Base-by-base conservation (phyloP, 1,140 invertebrate species). In the Lasioglossum albipes region DNA sequence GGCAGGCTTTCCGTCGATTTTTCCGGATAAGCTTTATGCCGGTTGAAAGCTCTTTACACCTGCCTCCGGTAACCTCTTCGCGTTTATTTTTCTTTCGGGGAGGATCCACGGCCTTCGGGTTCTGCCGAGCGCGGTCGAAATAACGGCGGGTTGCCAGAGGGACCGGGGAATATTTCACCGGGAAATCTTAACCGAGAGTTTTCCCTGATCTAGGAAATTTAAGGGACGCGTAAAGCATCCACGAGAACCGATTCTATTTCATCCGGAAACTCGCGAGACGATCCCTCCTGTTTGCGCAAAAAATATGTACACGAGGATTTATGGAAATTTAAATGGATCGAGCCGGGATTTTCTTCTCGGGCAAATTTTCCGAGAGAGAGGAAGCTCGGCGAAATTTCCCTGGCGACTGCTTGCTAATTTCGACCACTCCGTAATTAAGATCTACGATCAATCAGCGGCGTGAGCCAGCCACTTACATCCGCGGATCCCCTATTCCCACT, bases 1-100 rank as follows among this genome's bases (percentile, higher is more conserved):
- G 12, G 66, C 41, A 10, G 66, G 69, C 41, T 18, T 76, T 22
- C 18, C 54, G 54, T 27, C 57, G 68, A 78, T 78, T 78, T 78
- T 78, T 72, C 68, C 27, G 76, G 69, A 72, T 78, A 72, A 72
- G 45, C 59, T 78, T 78, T 42, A 54, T 54, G 18, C 57, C 57
- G 16, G n/a, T 45, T 52, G 61, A 65, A 65, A 78, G 59, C 42
- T 78, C 57, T 72, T 78, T 65, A 54, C 45, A n/a, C 61, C 12
- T 20, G 27, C 59, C 52, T 54, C 41, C n/a, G 42, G 41, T 72
- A 27, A 62, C 49, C 42, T 1, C 13, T 4, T 1, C n/a, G 68
- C 27, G 73, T 45, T 75, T 75, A 75, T 75, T 65, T 77, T 61
- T n/a, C 54, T 49, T 16, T 4, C 22, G 18, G 41, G 45, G 31